Base-by-base conservation (phyloP, 2,888 invertebrate species). In the Laspeyria flexula region DNA sequence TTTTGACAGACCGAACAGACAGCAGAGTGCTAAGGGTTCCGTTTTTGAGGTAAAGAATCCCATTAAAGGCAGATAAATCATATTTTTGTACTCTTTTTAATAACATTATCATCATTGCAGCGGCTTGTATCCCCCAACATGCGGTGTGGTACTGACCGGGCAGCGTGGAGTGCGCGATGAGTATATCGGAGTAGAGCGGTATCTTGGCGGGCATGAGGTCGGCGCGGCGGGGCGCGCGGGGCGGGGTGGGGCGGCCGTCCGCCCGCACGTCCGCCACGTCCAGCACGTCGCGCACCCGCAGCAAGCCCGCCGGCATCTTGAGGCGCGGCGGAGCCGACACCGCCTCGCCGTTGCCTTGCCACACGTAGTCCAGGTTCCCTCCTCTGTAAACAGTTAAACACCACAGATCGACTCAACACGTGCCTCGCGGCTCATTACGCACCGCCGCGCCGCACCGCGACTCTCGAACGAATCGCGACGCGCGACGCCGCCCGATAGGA, bases 111-210 rank as follows among this genome's bases (percentile, higher is more conserved):
- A n/a, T n/a, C n/a, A n/a, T n/a, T n/a, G n/a, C n/a, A n/a, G n/a
- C n/a, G n/a, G n/a, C n/a, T n/a, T n/a, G n/a, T n/a, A n/a, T n/a
- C n/a, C n/a, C n/a, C n/a, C n/a, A n/a, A n/a, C n/a, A n/a, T n/a
- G n/a, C n/a, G n/a, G n/a, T 31, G 12, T 13, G 1, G 6, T 10
- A 49, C 29, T 30, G 16, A 81, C 81, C 80, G 4, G 81, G 81
- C 34, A 95, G 81, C 1, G 95, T 95, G 40, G 95, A 95, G 84
- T 94, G 94, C 39, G 95, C 95, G 56, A 95, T 92, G 27, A 95
- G 86, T 50, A 95, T 93, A 81, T 96, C 95, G 10, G 94, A 93
- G 73, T 88, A 85, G 38, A 74, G 68, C 56, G 78, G 57, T 42
- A 47, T 46, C 48, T 75, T 41, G 27, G 64, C 61, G 42, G 40